Evolutionary conservation across 2,797 vertebrate genomes (phyloP).

Genomic region (Mus spretus): DNA sequence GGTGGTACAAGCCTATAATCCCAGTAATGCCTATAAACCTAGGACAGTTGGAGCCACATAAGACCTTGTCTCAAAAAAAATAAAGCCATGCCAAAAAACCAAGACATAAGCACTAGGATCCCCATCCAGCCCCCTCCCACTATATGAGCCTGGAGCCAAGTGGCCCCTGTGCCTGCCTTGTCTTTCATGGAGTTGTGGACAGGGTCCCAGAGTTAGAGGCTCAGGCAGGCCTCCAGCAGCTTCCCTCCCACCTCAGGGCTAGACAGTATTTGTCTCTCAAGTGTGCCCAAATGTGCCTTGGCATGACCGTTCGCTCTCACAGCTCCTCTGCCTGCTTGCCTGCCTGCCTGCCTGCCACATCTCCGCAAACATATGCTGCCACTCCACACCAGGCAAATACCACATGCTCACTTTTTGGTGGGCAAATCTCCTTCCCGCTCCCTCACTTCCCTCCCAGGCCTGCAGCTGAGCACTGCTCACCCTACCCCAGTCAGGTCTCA

Average conservation of each 20-base stretch:
- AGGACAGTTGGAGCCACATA: not conserved
- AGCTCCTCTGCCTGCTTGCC: not conserved
- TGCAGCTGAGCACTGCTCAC: not conserved
- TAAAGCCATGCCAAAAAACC: not conserved
- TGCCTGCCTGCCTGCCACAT: not conserved
- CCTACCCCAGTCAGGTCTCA: not conserved
- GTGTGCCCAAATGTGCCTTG: not conserved
- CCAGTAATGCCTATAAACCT: not conserved
- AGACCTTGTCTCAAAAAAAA: not conserved
- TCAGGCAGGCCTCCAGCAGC: not conserved
- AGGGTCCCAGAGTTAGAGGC: constrained; percentile 4
- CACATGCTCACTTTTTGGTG: constrained; percentile 76
- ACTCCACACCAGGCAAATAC: constrained; percentile 66
- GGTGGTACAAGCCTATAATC: not conserved
- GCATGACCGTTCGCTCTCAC: not conserved
- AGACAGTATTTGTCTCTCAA: not conserved
- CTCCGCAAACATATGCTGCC: constrained; percentile 46
- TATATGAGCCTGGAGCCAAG: not conserved
- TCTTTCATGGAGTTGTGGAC: not conserved
- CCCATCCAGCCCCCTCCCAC: not conserved
- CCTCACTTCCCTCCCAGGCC: not conserved
- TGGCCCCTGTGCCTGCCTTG: not conserved
- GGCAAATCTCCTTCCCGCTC: not conserved
- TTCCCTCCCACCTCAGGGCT: not conserved
- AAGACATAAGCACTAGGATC: not conserved